A percentile compares a stretch with the other conserved stretches of the same genome.
Conservation (phyloP, 2,888 invertebrate species). For the Aporophyla lueneburgensis region DNA sequence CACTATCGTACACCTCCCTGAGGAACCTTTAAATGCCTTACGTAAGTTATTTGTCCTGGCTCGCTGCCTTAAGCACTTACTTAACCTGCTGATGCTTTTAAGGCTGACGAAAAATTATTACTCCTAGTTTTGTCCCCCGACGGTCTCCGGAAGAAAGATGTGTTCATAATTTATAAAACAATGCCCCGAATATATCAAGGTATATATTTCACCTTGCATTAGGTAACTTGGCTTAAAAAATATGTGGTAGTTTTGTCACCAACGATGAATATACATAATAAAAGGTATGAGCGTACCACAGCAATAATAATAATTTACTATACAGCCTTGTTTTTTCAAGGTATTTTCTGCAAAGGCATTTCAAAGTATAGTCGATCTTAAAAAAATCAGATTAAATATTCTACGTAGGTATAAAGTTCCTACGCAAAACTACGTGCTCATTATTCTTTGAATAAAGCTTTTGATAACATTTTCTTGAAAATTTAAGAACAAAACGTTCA, state of each 20-base stretch:
- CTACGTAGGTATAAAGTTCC: neutral
- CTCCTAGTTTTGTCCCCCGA: slow-evolving; percentile 37
- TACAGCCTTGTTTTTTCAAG: neutral
- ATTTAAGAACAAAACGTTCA: slow-evolving; percentile 14
- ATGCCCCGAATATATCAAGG: slow-evolving; percentile 31
- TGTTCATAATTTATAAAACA: slow-evolving; percentile 45
- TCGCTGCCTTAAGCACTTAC: slow-evolving; percentile 67
- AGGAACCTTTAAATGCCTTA: slow-evolving; percentile 64
- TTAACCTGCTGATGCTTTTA: slow-evolving; percentile 66
- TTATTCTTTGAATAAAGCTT: slow-evolving; percentile 9
- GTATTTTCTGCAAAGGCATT: neutral
- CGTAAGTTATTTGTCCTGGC: slow-evolving; percentile 70
- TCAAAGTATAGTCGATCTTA: neutral
- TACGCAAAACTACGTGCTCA: slow-evolving; percentile 1
- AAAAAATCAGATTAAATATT: slow-evolving; percentile 11
- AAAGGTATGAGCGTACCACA: neutral
- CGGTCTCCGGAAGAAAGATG: slow-evolving; percentile 19
- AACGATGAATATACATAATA: slow-evolving; percentile 1
- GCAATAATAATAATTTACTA: neutral
- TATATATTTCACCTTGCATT: slow-evolving; percentile 12
- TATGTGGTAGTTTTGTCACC: slow-evolving; percentile 20
- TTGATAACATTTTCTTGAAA: slow-evolving; percentile 4
- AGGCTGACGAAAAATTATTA: slow-evolving; percentile 63
- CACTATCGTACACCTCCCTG: slow-evolving; percentile 54
- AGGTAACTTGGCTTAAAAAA: slow-evolving; percentile 16